Percentiles rank a stretch among this genome's conserved stretches.
These are phyloP conservation scores for Pantala flavescens DNA, from an alignment of 1,140 invertebrate species.

Conservation along the genomic window DNA sequence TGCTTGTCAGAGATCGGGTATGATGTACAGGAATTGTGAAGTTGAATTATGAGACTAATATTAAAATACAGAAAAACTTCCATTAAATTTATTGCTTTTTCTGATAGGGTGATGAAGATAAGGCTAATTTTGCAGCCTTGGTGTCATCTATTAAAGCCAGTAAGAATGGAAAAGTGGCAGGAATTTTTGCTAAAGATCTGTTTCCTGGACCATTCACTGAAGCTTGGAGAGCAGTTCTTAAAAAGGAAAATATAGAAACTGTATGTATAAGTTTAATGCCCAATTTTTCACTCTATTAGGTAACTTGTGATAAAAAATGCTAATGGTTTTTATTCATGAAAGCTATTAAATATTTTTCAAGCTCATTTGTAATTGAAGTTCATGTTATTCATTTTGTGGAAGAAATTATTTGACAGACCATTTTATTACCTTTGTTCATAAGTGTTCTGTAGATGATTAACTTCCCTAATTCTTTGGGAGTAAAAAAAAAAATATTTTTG, in stretches of 20 bases:
- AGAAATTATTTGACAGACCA: too few species aligned
- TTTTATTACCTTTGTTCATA: too few species aligned
- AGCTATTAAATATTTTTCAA: too few species aligned
- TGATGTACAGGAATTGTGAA: slow-evolving; percentile 25
- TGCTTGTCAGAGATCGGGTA: slow-evolving; percentile 87
- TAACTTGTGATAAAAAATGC: too few species aligned
- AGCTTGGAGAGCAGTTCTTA: slow-evolving; percentile 70
- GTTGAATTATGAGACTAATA: too few species aligned
- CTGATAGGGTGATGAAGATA: slow-evolving; percentile 86
- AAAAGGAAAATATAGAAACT: slow-evolving; percentile 68
- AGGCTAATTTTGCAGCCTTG: slow-evolving; percentile 84
- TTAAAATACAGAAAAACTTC: too few species aligned
- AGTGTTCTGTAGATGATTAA: too few species aligned
- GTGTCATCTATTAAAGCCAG: slow-evolving; percentile 77
- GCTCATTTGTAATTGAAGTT: too few species aligned
- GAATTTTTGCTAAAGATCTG: slow-evolving; percentile 91
- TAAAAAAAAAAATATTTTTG: too few species aligned
- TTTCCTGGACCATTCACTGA: slow-evolving; percentile 89
- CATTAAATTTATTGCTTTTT: background rate
- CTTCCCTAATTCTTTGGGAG: too few species aligned
- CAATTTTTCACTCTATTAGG: slow-evolving; percentile 12
- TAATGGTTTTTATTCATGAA: too few species aligned
- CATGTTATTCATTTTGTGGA: too few species aligned
- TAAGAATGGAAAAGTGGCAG: slow-evolving; percentile 79
- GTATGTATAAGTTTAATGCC: slow-evolving; percentile 31